Evolutionary conservation across 2,113 vertebrate genomes (phyloP).

Genomic region (Salvelinus sp.): DNA sequence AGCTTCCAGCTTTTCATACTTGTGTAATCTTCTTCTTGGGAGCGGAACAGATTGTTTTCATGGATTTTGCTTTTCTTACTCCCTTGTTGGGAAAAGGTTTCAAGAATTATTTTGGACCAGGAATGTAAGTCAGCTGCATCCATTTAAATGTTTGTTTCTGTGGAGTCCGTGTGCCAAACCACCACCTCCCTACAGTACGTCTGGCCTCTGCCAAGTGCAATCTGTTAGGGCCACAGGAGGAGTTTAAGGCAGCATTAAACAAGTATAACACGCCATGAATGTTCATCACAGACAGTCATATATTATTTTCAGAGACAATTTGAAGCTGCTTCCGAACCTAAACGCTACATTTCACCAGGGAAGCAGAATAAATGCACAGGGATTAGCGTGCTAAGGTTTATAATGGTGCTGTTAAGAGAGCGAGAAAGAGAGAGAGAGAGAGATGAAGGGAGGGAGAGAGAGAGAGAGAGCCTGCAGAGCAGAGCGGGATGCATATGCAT

Average conservation of each 20-base stretch:
- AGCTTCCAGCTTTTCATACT: slow-evolving; percentile 7
- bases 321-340: slow-evolving; percentile 57
- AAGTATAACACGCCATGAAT: slow-evolving; percentile 65
- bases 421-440: slow-evolving; percentile 11
- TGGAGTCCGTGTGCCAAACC: slow-evolving; percentile 47
- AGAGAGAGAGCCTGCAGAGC: slow-evolving; percentile 45
- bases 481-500: background rate
- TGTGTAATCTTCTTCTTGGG: slow-evolving; percentile 1
- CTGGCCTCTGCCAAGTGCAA: slow-evolving; percentile 62
- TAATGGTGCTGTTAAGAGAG: slow-evolving; percentile 30
- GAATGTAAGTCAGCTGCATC: slow-evolving; percentile 61
- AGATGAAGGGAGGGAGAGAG: background rate
- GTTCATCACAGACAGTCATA: slow-evolving; percentile 29
- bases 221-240: slow-evolving; percentile 66
- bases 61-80: background rate
- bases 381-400: slow-evolving; percentile 52
- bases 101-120: slow-evolving; percentile 38
- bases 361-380: slow-evolving; percentile 38
- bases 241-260: slow-evolving; percentile 64
- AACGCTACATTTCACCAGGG: slow-evolving; percentile 44
- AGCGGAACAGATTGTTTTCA: background rate
- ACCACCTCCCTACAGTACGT: slow-evolving; percentile 48
- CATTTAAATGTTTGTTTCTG: slow-evolving; percentile 65
- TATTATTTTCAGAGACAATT: slow-evolving; percentile 64
- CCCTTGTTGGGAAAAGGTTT: slow-evolving; percentile 27